A percentile compares a stretch with the other conserved stretches of the same genome.
These are phyloP conservation scores for Mormyrus iriodes DNA, from an alignment of 2,113 vertebrate species.

Conservation along the genomic window DNA sequence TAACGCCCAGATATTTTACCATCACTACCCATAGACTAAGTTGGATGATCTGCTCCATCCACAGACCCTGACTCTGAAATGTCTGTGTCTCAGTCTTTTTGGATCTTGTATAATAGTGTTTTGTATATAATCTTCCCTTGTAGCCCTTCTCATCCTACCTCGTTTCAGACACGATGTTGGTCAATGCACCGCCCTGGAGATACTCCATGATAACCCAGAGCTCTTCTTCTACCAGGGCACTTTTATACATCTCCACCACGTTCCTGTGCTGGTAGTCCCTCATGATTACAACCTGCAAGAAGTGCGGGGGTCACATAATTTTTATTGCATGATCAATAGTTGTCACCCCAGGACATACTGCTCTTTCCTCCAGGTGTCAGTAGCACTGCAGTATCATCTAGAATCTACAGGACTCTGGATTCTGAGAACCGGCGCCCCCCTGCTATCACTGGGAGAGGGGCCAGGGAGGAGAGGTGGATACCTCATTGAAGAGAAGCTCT, in stretches of 20 bases:
- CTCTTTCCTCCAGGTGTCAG: neutral
- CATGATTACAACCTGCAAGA: constrained; percentile 92
- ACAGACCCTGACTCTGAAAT: neutral
- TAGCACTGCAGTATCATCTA: neutral
- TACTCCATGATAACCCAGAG: constrained; percentile 99
- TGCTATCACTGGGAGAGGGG: neutral
- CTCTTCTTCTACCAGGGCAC: constrained; percentile 92
- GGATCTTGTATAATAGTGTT: neutral
- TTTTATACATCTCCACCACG: constrained; percentile 98
- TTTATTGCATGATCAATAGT: neutral
- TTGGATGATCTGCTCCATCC: neutral
- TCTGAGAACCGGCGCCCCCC: neutral
- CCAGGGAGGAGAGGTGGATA: constrained; percentile 34
- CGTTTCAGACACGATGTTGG: constrained; percentile 94
- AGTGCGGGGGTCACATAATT: neutral
- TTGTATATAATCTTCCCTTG: neutral
- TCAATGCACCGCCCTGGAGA: constrained; percentile 93
- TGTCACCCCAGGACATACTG: too few relatives aligned
- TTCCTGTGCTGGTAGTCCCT: constrained; percentile 94
- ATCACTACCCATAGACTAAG: neutral
- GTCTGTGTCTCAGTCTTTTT: neutral
- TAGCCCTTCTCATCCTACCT: constrained; percentile 60
- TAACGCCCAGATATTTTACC: neutral
- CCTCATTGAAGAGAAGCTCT: constrained; percentile 97
- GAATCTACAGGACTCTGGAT: neutral